Evolutionary conservation across 2,888 invertebrate species (phyloP).

Genomic region (Metopia argyrocephala): DNA sequence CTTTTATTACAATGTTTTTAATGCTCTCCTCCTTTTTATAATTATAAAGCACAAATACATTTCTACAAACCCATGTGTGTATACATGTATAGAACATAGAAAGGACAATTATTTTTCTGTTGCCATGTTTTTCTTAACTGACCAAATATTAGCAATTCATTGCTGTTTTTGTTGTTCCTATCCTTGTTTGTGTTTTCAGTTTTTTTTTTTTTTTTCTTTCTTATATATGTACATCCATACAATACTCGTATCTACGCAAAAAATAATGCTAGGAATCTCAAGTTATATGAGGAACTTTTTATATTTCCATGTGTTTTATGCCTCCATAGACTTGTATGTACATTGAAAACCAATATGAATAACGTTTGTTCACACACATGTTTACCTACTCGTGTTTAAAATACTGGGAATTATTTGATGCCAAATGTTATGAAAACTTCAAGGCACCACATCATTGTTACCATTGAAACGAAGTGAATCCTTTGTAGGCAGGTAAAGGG

Average conservation of each 20-base stretch:
- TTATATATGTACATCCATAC: no score
- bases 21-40: slow-evolving; percentile 25
- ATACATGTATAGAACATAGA: slow-evolving; percentile 1
- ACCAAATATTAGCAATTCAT: slow-evolving; percentile 36
- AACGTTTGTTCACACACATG: neutral
- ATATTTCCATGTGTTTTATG: no score
- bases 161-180: neutral
- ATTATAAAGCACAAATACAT: neutral
- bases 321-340: neutral
- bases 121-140: slow-evolving; percentile 35
- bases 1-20: neutral
- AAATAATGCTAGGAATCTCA: slow-evolving; percentile 6
- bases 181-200: no score
- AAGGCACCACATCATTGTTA: slow-evolving; percentile 24
- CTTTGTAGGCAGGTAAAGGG: neutral
- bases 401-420: neutral
- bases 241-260: slow-evolving; percentile 14
- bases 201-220: neutral
- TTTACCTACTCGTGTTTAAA: neutral
- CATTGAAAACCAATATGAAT: neutral
- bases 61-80: neutral
- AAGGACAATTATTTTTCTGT: slow-evolving; percentile 36
- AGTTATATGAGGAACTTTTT: no score
- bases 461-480: slow-evolving; percentile 8
- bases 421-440: slow-evolving; percentile 19